Percentiles rank a stretch among this genome's conserved stretches.
phyloP scores from a whole-genome alignment of 2,888 invertebrate species.

The Chaetogeoica ovagalla region DNA sequence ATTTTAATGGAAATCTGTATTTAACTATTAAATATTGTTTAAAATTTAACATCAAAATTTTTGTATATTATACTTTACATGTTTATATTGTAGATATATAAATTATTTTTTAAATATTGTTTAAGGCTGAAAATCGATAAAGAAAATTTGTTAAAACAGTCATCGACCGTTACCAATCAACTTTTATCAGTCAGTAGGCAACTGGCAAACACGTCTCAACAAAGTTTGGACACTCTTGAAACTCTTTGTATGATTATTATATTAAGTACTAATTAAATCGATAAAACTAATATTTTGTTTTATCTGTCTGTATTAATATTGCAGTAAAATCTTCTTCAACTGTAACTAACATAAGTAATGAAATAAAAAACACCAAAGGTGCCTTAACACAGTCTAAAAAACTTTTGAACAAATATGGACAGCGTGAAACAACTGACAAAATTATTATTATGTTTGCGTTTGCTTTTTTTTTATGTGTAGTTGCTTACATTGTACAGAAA shows the following conservation, averaged over 20 bases:
- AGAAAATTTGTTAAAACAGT: slow-evolving; percentile 70
- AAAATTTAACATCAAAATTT: background rate
- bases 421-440: slow-evolving; percentile 94
- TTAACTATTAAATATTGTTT: background rate
- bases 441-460: slow-evolving; percentile 85
- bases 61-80: background rate
- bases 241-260: slow-evolving; percentile 65
- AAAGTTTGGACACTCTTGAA: slow-evolving; percentile 83
- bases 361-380: slow-evolving; percentile 82
- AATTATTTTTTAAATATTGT: slow-evolving; percentile 18
- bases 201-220: slow-evolving; percentile 82
- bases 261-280: background rate
- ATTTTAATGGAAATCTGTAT: too few relatives aligned
- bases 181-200: slow-evolving; percentile 81
- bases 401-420: slow-evolving; percentile 88
- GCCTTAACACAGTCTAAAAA: slow-evolving; percentile 88
- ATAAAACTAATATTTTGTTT: background rate
- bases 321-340: slow-evolving; percentile 63
- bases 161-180: slow-evolving; percentile 81
- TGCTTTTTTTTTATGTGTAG: slow-evolving; percentile 85
- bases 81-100: background rate
- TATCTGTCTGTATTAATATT: slow-evolving; percentile 55
- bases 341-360: slow-evolving; percentile 72
- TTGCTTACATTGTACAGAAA: slow-evolving; percentile 90
- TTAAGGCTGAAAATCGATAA: slow-evolving; percentile 66